Evolutionary conservation across 2,113 vertebrate genomes (phyloP).

Genomic region (Carlito syrichta): DNA sequence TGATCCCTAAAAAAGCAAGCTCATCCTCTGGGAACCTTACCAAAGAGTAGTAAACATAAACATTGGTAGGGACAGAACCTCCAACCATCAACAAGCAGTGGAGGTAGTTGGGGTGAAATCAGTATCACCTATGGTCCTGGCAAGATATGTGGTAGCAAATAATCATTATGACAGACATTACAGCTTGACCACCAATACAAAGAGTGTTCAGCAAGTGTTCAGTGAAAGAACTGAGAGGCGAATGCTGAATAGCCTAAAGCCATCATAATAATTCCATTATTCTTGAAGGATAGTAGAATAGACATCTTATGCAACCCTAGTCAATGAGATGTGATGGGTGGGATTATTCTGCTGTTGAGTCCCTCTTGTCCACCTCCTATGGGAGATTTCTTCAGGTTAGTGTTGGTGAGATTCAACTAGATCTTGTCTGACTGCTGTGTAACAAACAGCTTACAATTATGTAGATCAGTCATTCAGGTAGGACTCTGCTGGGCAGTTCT

Average conservation of each 20-base stretch:
- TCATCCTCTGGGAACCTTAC: background rate
- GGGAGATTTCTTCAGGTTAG: background rate
- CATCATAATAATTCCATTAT: background rate
- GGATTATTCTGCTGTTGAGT: background rate
- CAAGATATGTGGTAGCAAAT: background rate
- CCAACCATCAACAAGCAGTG: background rate
- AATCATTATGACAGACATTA: background rate
- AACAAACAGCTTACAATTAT: background rate
- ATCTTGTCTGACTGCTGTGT: no score
- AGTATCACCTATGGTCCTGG: background rate
- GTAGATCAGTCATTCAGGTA: background rate
- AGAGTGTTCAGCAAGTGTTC: background rate
- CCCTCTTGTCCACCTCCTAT: background rate
- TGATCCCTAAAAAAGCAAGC: background rate
- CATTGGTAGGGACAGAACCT: background rate
- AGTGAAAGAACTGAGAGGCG: background rate
- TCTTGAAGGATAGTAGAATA: background rate
- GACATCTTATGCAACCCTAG: background rate
- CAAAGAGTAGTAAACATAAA: background rate
- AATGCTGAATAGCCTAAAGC: background rate
- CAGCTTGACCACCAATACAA: background rate
- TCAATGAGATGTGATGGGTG: background rate
- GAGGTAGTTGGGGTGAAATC: background rate
- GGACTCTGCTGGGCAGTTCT: background rate
- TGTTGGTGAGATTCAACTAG: background rate